Evolutionary conservation across 2,113 vertebrate species (phyloP).

Genomic region (Odocoileus hemionus): DNA sequence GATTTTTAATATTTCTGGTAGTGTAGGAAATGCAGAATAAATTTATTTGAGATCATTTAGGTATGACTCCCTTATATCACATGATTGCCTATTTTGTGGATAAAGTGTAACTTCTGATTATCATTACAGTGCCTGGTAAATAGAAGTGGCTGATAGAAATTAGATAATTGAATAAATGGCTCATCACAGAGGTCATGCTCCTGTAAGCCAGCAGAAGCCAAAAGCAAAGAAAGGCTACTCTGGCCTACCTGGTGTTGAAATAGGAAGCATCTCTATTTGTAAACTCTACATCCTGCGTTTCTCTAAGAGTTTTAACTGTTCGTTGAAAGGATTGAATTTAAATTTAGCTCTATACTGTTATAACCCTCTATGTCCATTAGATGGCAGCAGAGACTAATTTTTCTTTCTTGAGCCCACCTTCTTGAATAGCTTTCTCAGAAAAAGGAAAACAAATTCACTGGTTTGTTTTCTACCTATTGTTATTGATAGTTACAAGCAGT

Average conservation of each 20-base stretch:
- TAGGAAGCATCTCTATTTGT: neutral
- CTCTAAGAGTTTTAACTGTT: neutral
- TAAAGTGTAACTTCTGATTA: neutral
- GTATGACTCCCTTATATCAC: neutral
- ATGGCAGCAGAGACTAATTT: conserved; percentile 46
- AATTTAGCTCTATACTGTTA: neutral
- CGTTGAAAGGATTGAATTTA: neutral
- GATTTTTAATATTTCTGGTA: neutral
- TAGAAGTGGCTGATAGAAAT: neutral
- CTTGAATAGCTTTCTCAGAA: neutral
- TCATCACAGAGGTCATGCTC: neutral
- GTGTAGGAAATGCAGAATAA: neutral
- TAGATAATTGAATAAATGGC: neutral
- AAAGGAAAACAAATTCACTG: neutral
- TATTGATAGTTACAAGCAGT: neutral
- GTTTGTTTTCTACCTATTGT: neutral
- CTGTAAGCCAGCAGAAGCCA: neutral
- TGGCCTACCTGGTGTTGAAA: neutral
- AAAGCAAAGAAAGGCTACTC: neutral
- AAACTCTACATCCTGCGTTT: neutral
- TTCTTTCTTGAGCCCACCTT: neutral
- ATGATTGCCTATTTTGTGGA: neutral
- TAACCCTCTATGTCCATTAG: neutral
- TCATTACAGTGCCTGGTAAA: neutral
- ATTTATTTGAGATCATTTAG: neutral